Evolutionary conservation across 37 sponge, comb jelly and placozoan species (phyloP), one percentile per base, ranked within the genome.

Genomic region (Mnemiopsis leidyi): DNA sequence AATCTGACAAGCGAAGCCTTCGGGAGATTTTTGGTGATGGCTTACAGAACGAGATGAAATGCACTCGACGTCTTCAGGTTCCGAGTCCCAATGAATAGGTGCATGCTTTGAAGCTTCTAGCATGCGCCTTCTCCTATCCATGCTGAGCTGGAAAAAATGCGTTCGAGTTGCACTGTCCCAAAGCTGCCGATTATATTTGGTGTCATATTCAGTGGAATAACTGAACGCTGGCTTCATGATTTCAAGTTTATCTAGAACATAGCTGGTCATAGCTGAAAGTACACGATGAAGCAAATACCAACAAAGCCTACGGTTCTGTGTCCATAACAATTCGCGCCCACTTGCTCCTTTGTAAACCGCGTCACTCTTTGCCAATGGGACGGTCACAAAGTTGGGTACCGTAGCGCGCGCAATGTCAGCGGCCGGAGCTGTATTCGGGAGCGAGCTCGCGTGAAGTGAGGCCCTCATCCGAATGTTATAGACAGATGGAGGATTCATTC

Each of bases 111-210:
- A 2, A 2, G 90, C 90, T 38, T 33, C 23, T 16, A 85, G 48
- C 90, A 85, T 85, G 7, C 90, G 90, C 48, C 3, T 40, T 26
- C 90, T 28, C 36, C 90, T 35, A 25, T 85, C 90, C 36, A 39
- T 37, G 39, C 21, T 37, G 25, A 85, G 24, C 48, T 85, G 90
- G 35, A 85, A 85, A 33, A 28, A 85, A 40, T 85, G 33, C 90
- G 90, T 23, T 40, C 90, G 33, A 38, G 90, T 40, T 9, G 24
- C 90, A 32, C 90, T 85, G 90, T 38, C 61, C 90, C 90, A 85
- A 0, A 85, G 35, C n/a, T 85, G 24, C 13, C 90, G 90, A 25
- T 40, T 85, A 85, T 85, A 85, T 39, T 85, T 38, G 38, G 39
- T 36, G 0, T 33, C 48, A 85, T 85, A 85, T 29, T 85, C 90